Evolutionary conservation across 2,888 invertebrate genomes (phyloP).

Genomic region (Ganaspis brasiliensis): DNA sequence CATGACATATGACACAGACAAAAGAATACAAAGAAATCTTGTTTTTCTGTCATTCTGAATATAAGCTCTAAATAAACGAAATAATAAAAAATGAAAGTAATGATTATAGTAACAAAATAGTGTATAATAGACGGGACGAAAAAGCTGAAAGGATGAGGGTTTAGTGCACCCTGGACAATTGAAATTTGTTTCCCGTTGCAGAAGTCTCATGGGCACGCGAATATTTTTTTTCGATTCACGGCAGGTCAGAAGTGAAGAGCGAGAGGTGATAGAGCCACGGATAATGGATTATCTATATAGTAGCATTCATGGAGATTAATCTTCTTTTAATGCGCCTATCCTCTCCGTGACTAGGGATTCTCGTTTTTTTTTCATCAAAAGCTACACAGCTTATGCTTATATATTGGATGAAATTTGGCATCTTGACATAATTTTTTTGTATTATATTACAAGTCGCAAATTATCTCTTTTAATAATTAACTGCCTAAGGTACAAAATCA

Average conservation of each 20-base stretch:
- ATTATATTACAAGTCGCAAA: no score
- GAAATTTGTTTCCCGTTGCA: conserved; percentile 9
- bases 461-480: no score
- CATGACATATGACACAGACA: no score
- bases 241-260: conserved; percentile 14
- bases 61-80: background rate
- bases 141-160: background rate
- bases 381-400: background rate
- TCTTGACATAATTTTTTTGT: background rate
- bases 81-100: background rate
- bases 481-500: no score
- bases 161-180: background rate
- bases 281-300: conserved; percentile 40
- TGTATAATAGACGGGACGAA: background rate
- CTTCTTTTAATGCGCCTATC: conserved; percentile 33
- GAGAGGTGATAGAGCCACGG: conserved; percentile 3
- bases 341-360: background rate
- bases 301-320: conserved; percentile 36
- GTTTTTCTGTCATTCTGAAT: no score
- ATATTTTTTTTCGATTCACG: conserved; percentile 7
- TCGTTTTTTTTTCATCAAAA: background rate
- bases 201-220: background rate
- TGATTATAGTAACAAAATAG: background rate
- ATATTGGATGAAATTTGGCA: background rate
- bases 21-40: no score